Evolutionary conservation across 1,140 invertebrate species (phyloP), one percentile per base, ranked within the genome.

Genomic region (Harlomillsia oculata): DNA sequence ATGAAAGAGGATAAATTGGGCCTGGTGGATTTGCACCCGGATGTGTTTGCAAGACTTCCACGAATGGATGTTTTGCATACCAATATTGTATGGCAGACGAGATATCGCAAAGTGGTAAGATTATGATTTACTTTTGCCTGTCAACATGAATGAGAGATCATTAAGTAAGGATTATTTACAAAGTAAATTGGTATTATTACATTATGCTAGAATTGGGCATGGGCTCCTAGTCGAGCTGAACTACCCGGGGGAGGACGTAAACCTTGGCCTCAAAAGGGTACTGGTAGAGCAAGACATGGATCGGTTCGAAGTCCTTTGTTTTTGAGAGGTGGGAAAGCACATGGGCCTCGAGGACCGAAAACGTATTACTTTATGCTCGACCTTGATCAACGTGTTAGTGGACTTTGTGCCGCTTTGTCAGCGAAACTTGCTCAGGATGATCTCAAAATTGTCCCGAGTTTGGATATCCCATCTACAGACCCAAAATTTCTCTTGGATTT

Each of bases 221-320:
- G 82, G 66, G 77, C 82, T 5, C 83, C 85, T 71, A 81, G 80
- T 1, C 74, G 86, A 52, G 82, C 83, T 16, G 95, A 99, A 76
- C 80, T 91, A 51, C 72, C 78, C 44, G 92, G 93, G 50, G 88
- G 90, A 53, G 89, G 86, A 3, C 74, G 78, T 29, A 97, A 97
- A 68, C 93, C 93, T 0, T 95, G 91, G 89, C 89, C 86, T 6
- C 96, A 99, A 69, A 99, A 99, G 76, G 92, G 91, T 56, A 67
- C 70, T 18, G 95, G 96, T 1, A 76, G 80, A 66, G 86, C 95
- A 23, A 75, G 96, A 37, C 91, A 95, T 71, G 91, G 93, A 26
- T 92, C 86, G 39, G 90, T 87, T 58, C 77, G 90, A 60, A 90
- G 91, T 3, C 92, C 92, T 0, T 66, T 97, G 4, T 97, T 80